A percentile compares a stretch with the other conserved stretches of the same genome.
phyloP scores from a whole-genome alignment of 2,113 vertebrate species.

The Hiodon tergisus region DNA sequence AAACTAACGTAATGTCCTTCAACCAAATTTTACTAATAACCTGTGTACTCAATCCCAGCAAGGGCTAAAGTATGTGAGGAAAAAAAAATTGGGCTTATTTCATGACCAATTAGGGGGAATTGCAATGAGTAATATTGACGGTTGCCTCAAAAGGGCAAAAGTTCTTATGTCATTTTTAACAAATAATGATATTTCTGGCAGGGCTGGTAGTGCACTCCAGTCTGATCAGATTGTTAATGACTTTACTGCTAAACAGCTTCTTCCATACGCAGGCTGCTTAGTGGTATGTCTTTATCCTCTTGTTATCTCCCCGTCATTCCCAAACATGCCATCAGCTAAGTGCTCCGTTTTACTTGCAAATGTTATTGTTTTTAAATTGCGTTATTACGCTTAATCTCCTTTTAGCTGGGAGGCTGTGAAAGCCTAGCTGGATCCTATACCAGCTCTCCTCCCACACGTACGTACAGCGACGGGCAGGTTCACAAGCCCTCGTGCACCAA shows the following conservation, averaged over 20 bases:
- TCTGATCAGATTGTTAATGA: slow-evolving; percentile 26
- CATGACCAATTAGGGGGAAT: background rate
- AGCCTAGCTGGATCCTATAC: slow-evolving; percentile 8
- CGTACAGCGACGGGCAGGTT: background rate
- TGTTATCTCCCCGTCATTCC: slow-evolving; percentile 30
- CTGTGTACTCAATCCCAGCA: background rate
- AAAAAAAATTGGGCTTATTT: too few species aligned
- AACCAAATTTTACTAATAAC: background rate
- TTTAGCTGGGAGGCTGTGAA: slow-evolving; percentile 31
- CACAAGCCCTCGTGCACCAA: background rate
- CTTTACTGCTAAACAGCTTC: slow-evolving; percentile 25
- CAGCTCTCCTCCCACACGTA: slow-evolving; percentile 17
- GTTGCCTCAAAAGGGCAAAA: background rate
- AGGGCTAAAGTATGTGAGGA: background rate
- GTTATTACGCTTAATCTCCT: slow-evolving; percentile 42
- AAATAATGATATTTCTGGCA: slow-evolving; percentile 4
- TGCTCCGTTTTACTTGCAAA: slow-evolving; percentile 32
- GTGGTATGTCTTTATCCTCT: slow-evolving; percentile 23
- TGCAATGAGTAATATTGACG: background rate
- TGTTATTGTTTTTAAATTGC: slow-evolving; percentile 47
- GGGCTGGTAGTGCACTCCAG: slow-evolving; percentile 3
- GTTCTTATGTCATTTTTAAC: background rate
- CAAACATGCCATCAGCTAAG: slow-evolving; percentile 30
- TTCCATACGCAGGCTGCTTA: slow-evolving; percentile 33
- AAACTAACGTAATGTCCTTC: background rate